phyloP scores from a whole-genome alignment of 1,140 invertebrate genomes.

The Seison nebaliae region DNA sequence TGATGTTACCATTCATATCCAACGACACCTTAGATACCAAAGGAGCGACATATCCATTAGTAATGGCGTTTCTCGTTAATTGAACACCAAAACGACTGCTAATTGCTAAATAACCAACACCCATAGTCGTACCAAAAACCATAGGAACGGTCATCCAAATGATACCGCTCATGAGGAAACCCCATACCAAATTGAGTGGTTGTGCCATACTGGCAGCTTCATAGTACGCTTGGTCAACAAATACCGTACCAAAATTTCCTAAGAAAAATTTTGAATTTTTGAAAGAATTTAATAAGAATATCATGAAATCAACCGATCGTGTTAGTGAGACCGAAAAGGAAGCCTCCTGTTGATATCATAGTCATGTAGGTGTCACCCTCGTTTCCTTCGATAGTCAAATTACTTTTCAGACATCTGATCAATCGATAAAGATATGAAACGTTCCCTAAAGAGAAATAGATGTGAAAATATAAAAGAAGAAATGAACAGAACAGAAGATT shows the following conservation, averaged over 20 bases:
- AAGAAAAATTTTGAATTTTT: constrained; percentile 15
- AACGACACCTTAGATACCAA: constrained; percentile 21
- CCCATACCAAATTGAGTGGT: constrained; percentile 17
- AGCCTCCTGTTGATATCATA: constrained; percentile 19
- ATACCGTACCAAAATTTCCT: constrained; percentile 29
- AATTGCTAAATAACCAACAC: constrained; percentile 23
- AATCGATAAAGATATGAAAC: not conserved
- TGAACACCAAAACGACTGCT: constrained; percentile 15
- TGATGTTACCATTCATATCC: constrained; percentile 19
- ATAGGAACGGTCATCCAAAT: constrained; percentile 30
- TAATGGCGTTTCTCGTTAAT: constrained; percentile 12
- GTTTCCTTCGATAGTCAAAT: constrained; percentile 16
- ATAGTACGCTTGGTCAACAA: constrained; percentile 30
- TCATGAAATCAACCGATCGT: constrained; percentile 17
- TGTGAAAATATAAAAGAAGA: no score
- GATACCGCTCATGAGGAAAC: constrained; percentile 25
- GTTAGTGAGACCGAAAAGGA: constrained; percentile 27
- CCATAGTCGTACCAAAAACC: constrained; percentile 25
- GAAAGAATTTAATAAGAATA: not conserved
- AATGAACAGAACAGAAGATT: no score
- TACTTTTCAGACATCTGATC: not conserved
- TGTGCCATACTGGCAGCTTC: constrained; percentile 25
- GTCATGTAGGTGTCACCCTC: constrained; percentile 20
- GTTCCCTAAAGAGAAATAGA: no score
- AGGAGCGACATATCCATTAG: constrained; percentile 23